phyloP scores from a whole-genome alignment of 2,888 invertebrate species.

The Adineta ricciae region DNA sequence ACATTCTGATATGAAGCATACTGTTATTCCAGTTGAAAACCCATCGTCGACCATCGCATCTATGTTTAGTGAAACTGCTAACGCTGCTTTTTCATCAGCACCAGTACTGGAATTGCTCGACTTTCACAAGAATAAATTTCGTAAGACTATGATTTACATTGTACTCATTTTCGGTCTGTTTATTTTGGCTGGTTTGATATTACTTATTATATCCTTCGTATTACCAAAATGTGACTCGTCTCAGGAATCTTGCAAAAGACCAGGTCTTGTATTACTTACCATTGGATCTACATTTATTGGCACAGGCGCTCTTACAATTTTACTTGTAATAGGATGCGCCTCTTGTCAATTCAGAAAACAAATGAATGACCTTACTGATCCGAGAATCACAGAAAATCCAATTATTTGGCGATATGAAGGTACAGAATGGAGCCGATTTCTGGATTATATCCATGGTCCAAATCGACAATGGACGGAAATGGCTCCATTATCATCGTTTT shows the following conservation, averaged over 20 bases:
- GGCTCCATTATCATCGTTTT: not conserved
- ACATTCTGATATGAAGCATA: too few species aligned
- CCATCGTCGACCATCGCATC: not conserved
- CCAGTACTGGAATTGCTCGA: not conserved
- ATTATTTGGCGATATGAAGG: not conserved
- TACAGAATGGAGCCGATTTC: not conserved
- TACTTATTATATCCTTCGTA: not conserved
- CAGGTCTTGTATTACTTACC: not conserved
- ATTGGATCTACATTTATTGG: not conserved
- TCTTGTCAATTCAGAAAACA: too few species aligned
- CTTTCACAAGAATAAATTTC: not conserved
- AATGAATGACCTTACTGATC: not conserved
- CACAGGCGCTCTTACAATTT: rapidly evolving
- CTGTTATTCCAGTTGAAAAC: too few species aligned
- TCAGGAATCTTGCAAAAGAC: not conserved
- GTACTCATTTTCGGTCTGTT: not conserved
- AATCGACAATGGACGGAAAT: not conserved
- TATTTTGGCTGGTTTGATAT: not conserved
- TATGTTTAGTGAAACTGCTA: not conserved
- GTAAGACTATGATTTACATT: not conserved
- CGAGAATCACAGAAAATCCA: not conserved
- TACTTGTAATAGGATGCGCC: too few species aligned
- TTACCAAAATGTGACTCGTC: not conserved
- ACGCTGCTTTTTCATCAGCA: not conserved
- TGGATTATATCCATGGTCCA: not conserved